Conservation (phyloP, 2,888 invertebrate species). For the Lingula anatina region DNA sequence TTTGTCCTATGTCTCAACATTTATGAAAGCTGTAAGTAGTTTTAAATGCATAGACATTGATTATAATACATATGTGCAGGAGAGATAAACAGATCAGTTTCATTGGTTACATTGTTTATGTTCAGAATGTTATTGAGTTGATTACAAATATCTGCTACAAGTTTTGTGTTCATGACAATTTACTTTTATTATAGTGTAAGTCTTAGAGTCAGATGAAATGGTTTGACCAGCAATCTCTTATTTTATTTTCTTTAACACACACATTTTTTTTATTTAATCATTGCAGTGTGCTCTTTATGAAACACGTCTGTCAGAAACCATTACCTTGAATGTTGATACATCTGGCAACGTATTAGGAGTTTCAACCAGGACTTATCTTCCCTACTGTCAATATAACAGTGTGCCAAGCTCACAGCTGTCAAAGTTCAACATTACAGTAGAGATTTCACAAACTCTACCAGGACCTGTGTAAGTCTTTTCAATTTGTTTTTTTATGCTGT, state of each 20-base stretch:
- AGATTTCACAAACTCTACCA: constrained; percentile 72
- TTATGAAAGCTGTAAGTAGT: constrained; percentile 70
- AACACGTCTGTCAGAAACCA: constrained; percentile 70
- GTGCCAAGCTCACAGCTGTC: constrained; percentile 26
- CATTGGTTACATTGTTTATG: no score
- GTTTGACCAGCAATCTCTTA: no score
- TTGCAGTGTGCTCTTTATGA: constrained; percentile 68
- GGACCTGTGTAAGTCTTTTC: constrained; percentile 66
- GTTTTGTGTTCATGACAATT: no score
- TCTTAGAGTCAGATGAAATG: no score
- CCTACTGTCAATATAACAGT: constrained; percentile 52
- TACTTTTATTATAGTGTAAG: no score
- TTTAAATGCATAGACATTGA: no score
- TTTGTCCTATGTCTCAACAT: constrained; percentile 71
- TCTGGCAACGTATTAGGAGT: constrained; percentile 67
- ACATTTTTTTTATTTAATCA: no score
- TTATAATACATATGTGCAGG: no score
- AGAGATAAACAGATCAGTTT: no score
- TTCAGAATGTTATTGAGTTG: no score
- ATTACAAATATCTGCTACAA: no score
- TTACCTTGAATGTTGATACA: constrained; percentile 76
- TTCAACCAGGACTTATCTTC: constrained; percentile 38
- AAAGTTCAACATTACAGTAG: constrained; percentile 70
- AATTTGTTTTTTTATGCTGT: background rate
- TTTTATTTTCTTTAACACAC: no score